A percentile compares a stretch with the other conserved stretches of the same genome.
These are phyloP conservation scores for Lepidochrysops patricia DNA, from an alignment of 2,888 invertebrate species.

Conservation along the genomic window DNA sequence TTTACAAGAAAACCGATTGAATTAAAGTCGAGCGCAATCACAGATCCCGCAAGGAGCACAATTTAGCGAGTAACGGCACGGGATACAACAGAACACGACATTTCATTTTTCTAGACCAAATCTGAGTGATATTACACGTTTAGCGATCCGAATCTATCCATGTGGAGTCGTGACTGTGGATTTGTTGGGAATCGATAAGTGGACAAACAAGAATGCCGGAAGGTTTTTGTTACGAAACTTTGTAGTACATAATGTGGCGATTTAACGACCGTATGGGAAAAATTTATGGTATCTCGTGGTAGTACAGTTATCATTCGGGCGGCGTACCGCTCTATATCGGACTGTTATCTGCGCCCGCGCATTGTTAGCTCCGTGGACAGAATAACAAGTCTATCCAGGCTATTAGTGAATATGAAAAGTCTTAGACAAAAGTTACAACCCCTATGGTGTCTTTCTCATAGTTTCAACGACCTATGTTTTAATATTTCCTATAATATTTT, in stretches of 20 bases:
- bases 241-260: constrained; percentile 37
- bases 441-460: background rate
- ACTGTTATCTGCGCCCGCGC: constrained; percentile 49
- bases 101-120: constrained; percentile 27
- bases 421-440: background rate
- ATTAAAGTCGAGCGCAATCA: constrained; percentile 14
- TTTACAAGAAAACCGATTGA: constrained; percentile 9
- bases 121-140: constrained; percentile 27
- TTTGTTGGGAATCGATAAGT: constrained; percentile 50
- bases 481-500: no score
- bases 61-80: constrained; percentile 27
- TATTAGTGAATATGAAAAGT: constrained; percentile 62
- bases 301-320: constrained; percentile 56
- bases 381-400: constrained; percentile 58
- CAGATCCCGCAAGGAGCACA: constrained; percentile 16
- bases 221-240: constrained; percentile 31
- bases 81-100: constrained; percentile 22
- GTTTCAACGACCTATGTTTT: no score
- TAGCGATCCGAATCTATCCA: constrained; percentile 39
- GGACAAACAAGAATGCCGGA: constrained; percentile 38
- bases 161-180: constrained; percentile 49
- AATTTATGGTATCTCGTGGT: constrained; percentile 42
- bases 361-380: constrained; percentile 65
- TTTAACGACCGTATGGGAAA: constrained; percentile 52
- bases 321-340: constrained; percentile 52